Conservation (phyloP, 2,113 vertebrate species). For the Lophotis ruficrista region DNA sequence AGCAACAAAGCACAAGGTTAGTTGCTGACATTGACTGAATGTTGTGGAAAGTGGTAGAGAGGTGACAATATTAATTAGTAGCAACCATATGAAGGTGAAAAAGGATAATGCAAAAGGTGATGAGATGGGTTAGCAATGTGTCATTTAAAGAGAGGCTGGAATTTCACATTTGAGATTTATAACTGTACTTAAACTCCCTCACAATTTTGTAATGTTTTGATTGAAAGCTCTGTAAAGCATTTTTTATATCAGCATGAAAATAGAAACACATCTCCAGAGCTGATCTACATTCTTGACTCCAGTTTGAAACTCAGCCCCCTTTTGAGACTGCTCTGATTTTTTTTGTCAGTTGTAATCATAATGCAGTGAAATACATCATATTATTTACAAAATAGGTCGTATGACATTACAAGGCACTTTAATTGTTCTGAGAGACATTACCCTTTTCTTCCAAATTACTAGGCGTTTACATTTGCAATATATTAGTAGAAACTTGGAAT, state of each 20-base stretch:
- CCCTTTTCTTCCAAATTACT: not conserved
- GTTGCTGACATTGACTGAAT: constrained; percentile 61
- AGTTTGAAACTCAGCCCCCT: not conserved
- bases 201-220: not conserved
- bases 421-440: not conserved
- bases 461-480: not conserved
- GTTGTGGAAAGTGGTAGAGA: not conserved
- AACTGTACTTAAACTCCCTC: not conserved
- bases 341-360: not conserved
- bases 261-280: not conserved
- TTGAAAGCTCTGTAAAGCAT: not conserved
- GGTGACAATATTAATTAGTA: constrained; percentile 42
- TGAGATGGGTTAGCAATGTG: not conserved
- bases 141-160: not conserved
- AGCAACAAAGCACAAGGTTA: constrained; percentile 56
- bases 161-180: not conserved
- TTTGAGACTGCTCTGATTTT: not conserved
- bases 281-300: not conserved
- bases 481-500: not conserved
- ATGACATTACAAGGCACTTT: not conserved
- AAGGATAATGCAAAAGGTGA: not conserved
- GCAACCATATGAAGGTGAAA: constrained; percentile 44
- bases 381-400: not conserved
- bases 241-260: not conserved
- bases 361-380: not conserved